Evolutionary conservation across 2,888 invertebrate genomes (phyloP).

Genomic region (Margaritifera margaritifera): DNA sequence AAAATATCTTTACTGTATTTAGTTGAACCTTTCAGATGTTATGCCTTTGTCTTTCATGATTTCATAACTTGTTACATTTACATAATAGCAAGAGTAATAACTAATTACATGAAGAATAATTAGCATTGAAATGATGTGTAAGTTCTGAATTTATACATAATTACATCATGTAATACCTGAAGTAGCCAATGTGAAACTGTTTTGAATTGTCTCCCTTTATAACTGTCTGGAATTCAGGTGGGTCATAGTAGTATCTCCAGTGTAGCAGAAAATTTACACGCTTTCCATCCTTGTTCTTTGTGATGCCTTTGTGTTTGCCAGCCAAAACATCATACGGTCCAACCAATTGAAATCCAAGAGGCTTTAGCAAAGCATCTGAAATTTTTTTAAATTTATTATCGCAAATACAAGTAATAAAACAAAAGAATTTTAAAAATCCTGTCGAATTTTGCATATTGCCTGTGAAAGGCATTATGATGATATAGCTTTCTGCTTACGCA

Average conservation of each 20-base stretch:
- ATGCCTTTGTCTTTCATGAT: no score
- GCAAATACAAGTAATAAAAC: neutral
- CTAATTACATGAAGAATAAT: no score
- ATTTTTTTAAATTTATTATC: constrained; percentile 13
- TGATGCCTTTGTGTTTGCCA: constrained; percentile 65
- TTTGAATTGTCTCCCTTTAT: constrained; percentile 77
- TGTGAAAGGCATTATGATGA: no score
- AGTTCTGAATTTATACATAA: no score
- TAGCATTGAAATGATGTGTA: no score
- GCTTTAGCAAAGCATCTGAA: constrained; percentile 78
- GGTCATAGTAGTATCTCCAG: constrained; percentile 94
- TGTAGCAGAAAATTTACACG: constrained; percentile 82
- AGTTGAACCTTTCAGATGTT: no score
- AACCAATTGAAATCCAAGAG: constrained; percentile 82
- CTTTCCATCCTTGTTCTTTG: constrained; percentile 53
- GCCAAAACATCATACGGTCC: constrained; percentile 90
- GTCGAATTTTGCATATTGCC: no score
- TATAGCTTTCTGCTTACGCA: no score
- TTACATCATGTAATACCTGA: constrained; percentile 74
- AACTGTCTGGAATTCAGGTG: constrained; percentile 89
- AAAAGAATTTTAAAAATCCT: neutral
- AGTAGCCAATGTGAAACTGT: constrained; percentile 91
- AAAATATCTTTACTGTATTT: no score
- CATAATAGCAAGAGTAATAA: no score
- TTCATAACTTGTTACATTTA: no score